Percentiles rank a stretch among this genome's conserved stretches.
phyloP scores from a whole-genome alignment of 2,797 vertebrate species.

The Microctenopoma steveboyesi region DNA sequence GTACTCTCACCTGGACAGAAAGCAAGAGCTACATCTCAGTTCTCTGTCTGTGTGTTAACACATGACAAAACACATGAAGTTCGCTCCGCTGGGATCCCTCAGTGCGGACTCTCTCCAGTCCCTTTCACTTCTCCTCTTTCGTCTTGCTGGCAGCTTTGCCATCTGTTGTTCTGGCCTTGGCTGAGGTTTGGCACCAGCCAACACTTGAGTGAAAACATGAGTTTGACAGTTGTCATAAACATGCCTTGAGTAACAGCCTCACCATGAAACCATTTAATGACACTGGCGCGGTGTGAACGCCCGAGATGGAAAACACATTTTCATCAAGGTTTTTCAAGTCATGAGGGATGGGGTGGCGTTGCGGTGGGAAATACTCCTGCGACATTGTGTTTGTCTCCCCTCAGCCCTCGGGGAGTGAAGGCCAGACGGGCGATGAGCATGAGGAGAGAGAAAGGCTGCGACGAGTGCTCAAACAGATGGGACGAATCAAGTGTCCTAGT shows the following conservation, averaged over 20 bases:
- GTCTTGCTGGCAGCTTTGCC: conserved; percentile 61
- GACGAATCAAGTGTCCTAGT: conserved; percentile 94
- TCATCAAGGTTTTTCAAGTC: conserved; percentile 20
- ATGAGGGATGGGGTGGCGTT: conserved; percentile 32
- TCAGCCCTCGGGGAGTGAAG: conserved; percentile 85
- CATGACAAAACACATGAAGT: conserved; percentile 49
- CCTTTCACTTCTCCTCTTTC: conserved; percentile 34
- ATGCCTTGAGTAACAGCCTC: conserved; percentile 71
- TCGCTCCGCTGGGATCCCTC: conserved; percentile 48
- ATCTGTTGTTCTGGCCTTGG: conserved; percentile 76
- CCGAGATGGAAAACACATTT: conserved; percentile 77
- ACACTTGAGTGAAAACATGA: conserved; percentile 68
- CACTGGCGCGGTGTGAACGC: conserved; percentile 60
- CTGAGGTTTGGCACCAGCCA: conserved; percentile 63
- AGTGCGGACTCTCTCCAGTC: conserved; percentile 38
- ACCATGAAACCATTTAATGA: conserved; percentile 74
- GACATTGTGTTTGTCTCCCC: conserved; percentile 67
- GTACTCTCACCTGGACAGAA: conserved; percentile 34
- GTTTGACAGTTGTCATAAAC: conserved; percentile 80
- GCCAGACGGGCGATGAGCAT: conserved; percentile 86
- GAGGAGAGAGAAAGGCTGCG: conserved; percentile 93
- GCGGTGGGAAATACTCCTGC: conserved; percentile 52
- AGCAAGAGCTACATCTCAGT: conserved; percentile 22
- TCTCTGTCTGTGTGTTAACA: conserved; percentile 41
- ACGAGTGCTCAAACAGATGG: conserved; percentile 96